Conservation (phyloP, 2,888 invertebrate species). For the Hydropsyche betteni region DNA sequence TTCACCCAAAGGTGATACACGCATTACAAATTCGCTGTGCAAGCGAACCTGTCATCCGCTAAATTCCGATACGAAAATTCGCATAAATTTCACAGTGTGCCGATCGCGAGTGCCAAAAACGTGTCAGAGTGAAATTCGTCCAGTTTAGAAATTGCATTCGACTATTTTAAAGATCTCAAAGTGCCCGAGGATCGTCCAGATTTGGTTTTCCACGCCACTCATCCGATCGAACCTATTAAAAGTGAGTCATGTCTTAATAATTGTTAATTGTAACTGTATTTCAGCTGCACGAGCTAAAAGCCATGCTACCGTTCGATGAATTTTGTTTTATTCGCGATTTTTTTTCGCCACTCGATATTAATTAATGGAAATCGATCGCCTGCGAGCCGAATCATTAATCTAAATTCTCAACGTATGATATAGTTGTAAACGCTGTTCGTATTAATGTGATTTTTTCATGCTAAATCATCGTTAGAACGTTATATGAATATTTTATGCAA, state of each 20-base stretch:
- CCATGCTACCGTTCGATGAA: not conserved
- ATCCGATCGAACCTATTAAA: too few relatives aligned
- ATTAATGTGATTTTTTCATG: not conserved
- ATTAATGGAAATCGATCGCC: constrained; percentile 16
- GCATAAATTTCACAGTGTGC: too few relatives aligned
- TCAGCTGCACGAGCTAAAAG: not conserved
- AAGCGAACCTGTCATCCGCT: too few relatives aligned
- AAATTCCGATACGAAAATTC: too few relatives aligned
- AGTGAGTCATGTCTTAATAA: constrained; percentile 24
- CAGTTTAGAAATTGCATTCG: too few relatives aligned
- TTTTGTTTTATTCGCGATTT: not conserved
- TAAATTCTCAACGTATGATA: constrained; percentile 16
- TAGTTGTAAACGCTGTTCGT: constrained; percentile 6
- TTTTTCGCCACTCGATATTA: not conserved
- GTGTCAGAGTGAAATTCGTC: too few relatives aligned
- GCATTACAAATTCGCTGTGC: too few relatives aligned
- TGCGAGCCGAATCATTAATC: constrained; percentile 11
- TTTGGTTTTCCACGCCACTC: too few relatives aligned
- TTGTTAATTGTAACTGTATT: constrained; percentile 33
- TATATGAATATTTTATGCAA: constrained; percentile 29
- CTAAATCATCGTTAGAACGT: not conserved
- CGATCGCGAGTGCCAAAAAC: too few relatives aligned
- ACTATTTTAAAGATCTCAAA: too few relatives aligned
- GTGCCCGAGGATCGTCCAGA: too few relatives aligned
- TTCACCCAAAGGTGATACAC: not conserved